phyloP scores from a whole-genome alignment of 2,797 vertebrate genomes.

The Poeciliopsis presidionis region DNA sequence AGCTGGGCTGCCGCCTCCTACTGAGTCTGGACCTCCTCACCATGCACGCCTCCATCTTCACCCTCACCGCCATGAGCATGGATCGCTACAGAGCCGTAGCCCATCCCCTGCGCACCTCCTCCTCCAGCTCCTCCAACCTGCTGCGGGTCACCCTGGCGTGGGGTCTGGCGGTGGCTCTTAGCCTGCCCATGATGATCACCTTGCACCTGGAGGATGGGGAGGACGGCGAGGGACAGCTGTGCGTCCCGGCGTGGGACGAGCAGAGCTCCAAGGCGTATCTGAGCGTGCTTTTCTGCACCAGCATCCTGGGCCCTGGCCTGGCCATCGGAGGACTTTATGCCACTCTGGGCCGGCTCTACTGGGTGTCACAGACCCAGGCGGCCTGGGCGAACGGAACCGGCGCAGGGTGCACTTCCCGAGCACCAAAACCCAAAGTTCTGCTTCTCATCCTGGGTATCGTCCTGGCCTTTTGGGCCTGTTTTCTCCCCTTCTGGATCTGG shows the following conservation, averaged over 20 bases:
- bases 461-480: conserved; percentile 88
- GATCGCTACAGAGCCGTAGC: conserved; percentile 86
- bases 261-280: conserved; percentile 86
- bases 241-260: conserved; percentile 87
- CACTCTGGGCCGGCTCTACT: conserved; percentile 85
- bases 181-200: conserved; percentile 89
- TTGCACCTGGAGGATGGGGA: conserved; percentile 84
- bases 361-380: conserved; percentile 84
- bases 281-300: conserved; percentile 87
- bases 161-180: conserved; percentile 85
- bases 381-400: conserved; percentile 77
- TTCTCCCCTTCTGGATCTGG: conserved; percentile 91
- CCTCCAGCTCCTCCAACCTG: conserved; percentile 78
- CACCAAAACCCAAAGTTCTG: conserved; percentile 86
- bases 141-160: conserved; percentile 83
- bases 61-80: conserved; percentile 87
- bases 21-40: conserved; percentile 88
- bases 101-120: conserved; percentile 81
- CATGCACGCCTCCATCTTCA: conserved; percentile 91
- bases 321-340: conserved; percentile 86
- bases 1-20: conserved; percentile 85
- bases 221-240: conserved; percentile 81
- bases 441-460: conserved; percentile 87
- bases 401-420: conserved; percentile 72
- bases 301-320: conserved; percentile 86